Conservation (phyloP, 2,797 vertebrate genomes). For the Sebastes taczanowskii region DNA sequence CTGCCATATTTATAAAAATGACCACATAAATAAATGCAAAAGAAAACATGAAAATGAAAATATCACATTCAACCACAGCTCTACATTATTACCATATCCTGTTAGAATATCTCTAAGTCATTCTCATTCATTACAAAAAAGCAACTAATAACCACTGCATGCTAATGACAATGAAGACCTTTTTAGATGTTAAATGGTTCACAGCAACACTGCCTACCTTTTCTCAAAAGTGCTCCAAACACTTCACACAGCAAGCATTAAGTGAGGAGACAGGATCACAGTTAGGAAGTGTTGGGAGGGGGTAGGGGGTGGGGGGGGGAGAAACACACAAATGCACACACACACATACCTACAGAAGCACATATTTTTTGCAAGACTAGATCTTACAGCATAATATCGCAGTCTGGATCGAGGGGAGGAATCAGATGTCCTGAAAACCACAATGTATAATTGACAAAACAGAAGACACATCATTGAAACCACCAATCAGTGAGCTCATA, state of each 20-base stretch:
- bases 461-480: conserved; percentile 36
- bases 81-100: background rate
- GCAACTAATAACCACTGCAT: conserved; percentile 49
- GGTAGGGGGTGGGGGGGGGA: background rate
- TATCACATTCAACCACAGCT: background rate
- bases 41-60: background rate
- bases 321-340: conserved; percentile 54
- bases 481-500: conserved; percentile 38
- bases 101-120: background rate
- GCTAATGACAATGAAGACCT: conserved; percentile 52
- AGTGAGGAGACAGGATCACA: conserved; percentile 80
- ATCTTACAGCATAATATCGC: conserved; percentile 83
- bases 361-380: conserved; percentile 83
- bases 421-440: conserved; percentile 76
- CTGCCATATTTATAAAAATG: background rate
- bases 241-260: conserved; percentile 84
- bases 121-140: conserved; percentile 20
- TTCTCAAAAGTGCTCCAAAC: conserved; percentile 85
- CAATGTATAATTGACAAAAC: conserved; percentile 63
- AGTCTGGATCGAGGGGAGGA: conserved; percentile 75
- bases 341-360: conserved; percentile 83
- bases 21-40: background rate
- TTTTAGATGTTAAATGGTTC: conserved; percentile 55
- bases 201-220: conserved; percentile 81
- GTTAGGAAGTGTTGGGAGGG: conserved; percentile 66